These are phyloP conservation scores for Ophion obscuratus DNA, from an alignment of 2,888 invertebrate genomes.

Conservation along the genomic window DNA sequence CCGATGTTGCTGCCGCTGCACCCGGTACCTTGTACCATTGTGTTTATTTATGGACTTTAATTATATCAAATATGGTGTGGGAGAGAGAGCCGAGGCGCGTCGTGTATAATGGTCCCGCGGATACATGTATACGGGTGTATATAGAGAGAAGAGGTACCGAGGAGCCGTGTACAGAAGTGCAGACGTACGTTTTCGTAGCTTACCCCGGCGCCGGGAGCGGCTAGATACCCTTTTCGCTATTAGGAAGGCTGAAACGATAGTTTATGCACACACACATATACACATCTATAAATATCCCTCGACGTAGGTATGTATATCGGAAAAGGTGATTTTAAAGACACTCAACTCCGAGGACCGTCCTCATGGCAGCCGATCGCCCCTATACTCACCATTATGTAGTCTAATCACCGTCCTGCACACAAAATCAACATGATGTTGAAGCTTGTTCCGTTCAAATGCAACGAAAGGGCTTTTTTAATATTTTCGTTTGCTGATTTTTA, in stretches of 20 bases:
- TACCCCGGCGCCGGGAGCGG: slow-evolving; percentile 40
- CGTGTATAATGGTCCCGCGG: slow-evolving; percentile 70
- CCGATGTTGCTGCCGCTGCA: slow-evolving; percentile 64
- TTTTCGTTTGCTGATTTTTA: too few relatives aligned
- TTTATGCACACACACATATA: slow-evolving; percentile 35
- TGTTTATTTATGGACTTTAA: slow-evolving; percentile 84
- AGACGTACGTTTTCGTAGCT: slow-evolving; percentile 53
- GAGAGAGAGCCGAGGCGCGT: slow-evolving; percentile 68
- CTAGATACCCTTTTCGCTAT: slow-evolving; percentile 49
- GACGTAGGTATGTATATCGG: background rate
- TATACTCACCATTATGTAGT: background rate
- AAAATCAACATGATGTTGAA: too few relatives aligned
- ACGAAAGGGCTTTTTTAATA: too few relatives aligned
- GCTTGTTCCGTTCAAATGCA: too few relatives aligned
- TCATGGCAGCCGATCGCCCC: background rate
- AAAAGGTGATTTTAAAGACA: background rate
- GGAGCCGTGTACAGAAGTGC: slow-evolving; percentile 44
- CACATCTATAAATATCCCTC: background rate
- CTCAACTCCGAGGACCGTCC: background rate
- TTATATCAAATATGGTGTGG: slow-evolving; percentile 83
- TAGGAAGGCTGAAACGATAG: slow-evolving; percentile 42
- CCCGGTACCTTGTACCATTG: slow-evolving; percentile 82
- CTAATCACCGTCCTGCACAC: too few relatives aligned
- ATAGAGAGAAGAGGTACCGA: slow-evolving; percentile 40
- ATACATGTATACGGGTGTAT: slow-evolving; percentile 57